phyloP scores from a whole-genome alignment of 1,140 invertebrate genomes.

The Aphidius ervi region DNA sequence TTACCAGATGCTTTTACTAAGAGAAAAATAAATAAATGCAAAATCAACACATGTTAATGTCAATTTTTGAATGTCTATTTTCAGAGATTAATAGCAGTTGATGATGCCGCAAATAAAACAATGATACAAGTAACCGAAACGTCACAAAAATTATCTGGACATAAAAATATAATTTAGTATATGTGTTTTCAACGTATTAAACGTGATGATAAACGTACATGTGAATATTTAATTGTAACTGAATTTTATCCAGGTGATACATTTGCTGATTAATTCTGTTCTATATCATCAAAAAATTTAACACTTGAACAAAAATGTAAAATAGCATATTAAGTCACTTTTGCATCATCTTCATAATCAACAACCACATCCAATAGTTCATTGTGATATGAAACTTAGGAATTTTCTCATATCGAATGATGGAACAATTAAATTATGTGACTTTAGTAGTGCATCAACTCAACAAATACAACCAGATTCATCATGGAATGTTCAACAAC shows the following conservation, averaged over 20 bases:
- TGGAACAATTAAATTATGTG: slow-evolving; percentile 92
- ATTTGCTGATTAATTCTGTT: slow-evolving; percentile 75
- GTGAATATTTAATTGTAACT: slow-evolving; percentile 69
- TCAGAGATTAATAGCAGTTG: slow-evolving; percentile 70
- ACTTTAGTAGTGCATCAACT: slow-evolving; percentile 95
- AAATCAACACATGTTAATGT: slow-evolving; percentile 8
- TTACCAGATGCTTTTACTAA: slow-evolving; percentile 98
- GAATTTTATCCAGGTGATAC: slow-evolving; percentile 73
- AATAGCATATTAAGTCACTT: slow-evolving; percentile 88
- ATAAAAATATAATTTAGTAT: slow-evolving; percentile 78
- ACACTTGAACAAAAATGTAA: slow-evolving; percentile 73
- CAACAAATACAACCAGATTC: slow-evolving; percentile 79
- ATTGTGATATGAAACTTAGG: slow-evolving; percentile 87
- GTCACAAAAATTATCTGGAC: slow-evolving; percentile 71
- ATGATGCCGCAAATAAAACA: slow-evolving; percentile 71
- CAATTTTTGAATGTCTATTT: slow-evolving; percentile 15
- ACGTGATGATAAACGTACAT: slow-evolving; percentile 54
- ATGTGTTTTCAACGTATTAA: slow-evolving; percentile 71
- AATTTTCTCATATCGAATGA: slow-evolving; percentile 72
- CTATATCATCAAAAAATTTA: slow-evolving; percentile 60
- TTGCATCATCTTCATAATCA: slow-evolving; percentile 92
- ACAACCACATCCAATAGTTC: slow-evolving; percentile 76
- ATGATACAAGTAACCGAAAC: slow-evolving; percentile 77
- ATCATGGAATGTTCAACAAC: slow-evolving; percentile 87
- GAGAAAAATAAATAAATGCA: slow-evolving; percentile 5